phyloP scores from a whole-genome alignment of 2,797 vertebrate species.

The Harpagifer antarcticus region DNA sequence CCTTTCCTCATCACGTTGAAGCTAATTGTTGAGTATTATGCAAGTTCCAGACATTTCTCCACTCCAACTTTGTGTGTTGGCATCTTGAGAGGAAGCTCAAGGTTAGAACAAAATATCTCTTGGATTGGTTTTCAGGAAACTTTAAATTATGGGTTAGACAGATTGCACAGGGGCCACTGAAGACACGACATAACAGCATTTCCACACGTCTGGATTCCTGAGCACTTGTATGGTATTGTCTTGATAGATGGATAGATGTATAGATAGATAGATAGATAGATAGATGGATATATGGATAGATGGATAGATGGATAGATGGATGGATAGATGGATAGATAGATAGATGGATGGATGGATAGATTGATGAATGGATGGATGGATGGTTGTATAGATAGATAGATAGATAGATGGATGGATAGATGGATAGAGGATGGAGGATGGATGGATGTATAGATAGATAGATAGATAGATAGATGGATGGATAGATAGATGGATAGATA shows the following conservation, averaged over 20 bases:
- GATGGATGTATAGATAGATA: too few relatives aligned
- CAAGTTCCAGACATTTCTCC: constrained; percentile 17
- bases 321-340: too few relatives aligned
- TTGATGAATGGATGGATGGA: accelerated
- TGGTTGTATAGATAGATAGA: too few relatives aligned
- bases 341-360: accelerated
- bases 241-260: not conserved
- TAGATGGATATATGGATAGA: too few relatives aligned
- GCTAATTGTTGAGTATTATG: constrained; percentile 19
- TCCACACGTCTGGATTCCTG: constrained; percentile 14
- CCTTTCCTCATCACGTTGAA: constrained; percentile 17
- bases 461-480: too few relatives aligned
- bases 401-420: too few relatives aligned
- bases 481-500: too few relatives aligned
- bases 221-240: constrained; percentile 2
- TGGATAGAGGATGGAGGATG: too few relatives aligned
- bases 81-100: constrained; percentile 6
- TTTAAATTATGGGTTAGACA: constrained; percentile 40
- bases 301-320: too few relatives aligned
- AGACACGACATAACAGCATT: constrained; percentile 10
- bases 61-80: not conserved
- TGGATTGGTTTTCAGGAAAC: constrained; percentile 36
- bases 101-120: constrained; percentile 5
- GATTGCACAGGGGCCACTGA: constrained; percentile 18
- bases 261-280: too few relatives aligned